These are phyloP conservation scores for Cephus sareptanus DNA, from an alignment of 2,888 invertebrate species.

Conservation along the genomic window DNA sequence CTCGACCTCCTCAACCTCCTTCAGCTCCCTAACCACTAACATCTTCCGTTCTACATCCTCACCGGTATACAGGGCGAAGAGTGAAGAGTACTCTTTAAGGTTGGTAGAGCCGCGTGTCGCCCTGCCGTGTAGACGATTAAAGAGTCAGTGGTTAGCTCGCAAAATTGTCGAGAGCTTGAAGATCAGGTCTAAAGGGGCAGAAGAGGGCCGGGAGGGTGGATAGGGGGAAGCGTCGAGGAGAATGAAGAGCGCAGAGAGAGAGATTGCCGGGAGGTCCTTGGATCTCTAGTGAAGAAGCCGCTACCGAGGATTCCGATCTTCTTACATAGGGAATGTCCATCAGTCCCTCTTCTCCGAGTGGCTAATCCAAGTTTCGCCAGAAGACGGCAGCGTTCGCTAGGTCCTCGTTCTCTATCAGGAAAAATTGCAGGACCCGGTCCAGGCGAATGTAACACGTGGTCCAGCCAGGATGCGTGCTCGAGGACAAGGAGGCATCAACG, in stretches of 20 bases:
- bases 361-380: background rate
- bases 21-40: background rate
- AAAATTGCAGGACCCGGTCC: background rate
- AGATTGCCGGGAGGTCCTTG: background rate
- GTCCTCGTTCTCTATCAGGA: background rate
- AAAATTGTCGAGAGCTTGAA: background rate
- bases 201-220: too few species aligned
- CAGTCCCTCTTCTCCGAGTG: background rate
- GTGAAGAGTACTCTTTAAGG: background rate
- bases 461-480: slow-evolving; percentile 25
- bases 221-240: background rate
- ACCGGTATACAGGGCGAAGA: background rate
- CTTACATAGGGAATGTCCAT: background rate
- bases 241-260: background rate
- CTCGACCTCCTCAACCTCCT: slow-evolving; percentile 35
- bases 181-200: background rate
- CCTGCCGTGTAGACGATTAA: background rate
- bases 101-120: background rate
- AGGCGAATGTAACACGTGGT: slow-evolving; percentile 33
- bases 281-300: background rate
- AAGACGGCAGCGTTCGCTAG: background rate
- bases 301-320: background rate
- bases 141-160: background rate
- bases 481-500: slow-evolving; percentile 40
- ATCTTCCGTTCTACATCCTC: background rate